Percentiles rank a stretch among this genome's conserved stretches.
phyloP scores from a whole-genome alignment of 2,797 vertebrate species.

The Periophthalmus magnuspinnatus region DNA sequence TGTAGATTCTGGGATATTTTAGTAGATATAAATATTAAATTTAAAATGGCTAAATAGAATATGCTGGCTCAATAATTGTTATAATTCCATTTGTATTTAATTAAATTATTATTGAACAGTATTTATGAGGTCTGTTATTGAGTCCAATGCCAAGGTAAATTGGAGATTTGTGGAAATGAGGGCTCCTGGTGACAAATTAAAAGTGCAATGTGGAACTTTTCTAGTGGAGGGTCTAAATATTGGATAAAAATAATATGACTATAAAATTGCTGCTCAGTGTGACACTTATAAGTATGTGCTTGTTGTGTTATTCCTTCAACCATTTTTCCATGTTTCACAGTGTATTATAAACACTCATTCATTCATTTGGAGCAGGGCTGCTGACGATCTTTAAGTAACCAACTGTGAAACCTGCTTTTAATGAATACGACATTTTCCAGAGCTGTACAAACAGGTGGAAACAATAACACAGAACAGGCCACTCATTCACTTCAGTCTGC shows the following conservation, averaged over 20 bases:
- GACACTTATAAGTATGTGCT: neutral
- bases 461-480: constrained; percentile 48
- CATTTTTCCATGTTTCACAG: neutral
- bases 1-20: neutral
- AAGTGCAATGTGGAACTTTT: neutral
- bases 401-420: constrained; percentile 38
- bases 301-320: neutral
- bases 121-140: neutral
- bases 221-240: too few relatives aligned
- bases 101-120: too few relatives aligned
- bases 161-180: too few relatives aligned
- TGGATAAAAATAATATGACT: neutral
- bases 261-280: too few relatives aligned
- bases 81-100: too few relatives aligned
- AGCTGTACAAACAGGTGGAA: constrained; percentile 38
- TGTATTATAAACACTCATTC: neutral
- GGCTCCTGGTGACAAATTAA: too few relatives aligned
- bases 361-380: neutral
- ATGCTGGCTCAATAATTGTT: too few relatives aligned
- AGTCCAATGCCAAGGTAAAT: too few relatives aligned
- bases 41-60: too few relatives aligned
- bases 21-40: too few relatives aligned
- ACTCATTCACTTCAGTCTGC: constrained; percentile 46
- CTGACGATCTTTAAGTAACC: constrained; percentile 33
- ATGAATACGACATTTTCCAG: constrained; percentile 52